A percentile compares a stretch with the other conserved stretches of the same genome.
phyloP scores from a whole-genome alignment of 2,888 invertebrate genomes.

The Cheilosia pagana region DNA sequence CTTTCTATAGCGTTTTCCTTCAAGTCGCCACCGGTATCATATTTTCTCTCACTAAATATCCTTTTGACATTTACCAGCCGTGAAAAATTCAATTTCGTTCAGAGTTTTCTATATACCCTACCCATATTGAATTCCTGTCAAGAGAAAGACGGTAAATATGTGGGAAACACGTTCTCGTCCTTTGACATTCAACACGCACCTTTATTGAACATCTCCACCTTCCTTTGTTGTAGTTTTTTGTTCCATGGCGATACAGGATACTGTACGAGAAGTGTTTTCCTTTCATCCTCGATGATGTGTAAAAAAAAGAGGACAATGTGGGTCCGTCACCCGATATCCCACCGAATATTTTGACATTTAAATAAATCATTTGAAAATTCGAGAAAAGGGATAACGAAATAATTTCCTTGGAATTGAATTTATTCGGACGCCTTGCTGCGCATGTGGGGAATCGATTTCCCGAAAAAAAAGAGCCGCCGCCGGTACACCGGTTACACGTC shows the following conservation, averaged over 20 bases:
- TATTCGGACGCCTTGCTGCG: conserved; percentile 24
- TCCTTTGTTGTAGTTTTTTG: conserved; percentile 9
- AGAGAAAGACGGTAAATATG: neutral
- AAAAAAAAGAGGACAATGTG: neutral
- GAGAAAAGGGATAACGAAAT: conserved; percentile 1
- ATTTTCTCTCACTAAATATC: neutral
- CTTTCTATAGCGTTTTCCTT: too few relatives aligned
- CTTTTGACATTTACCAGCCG: conserved; percentile 24
- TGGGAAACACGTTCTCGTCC: conserved; percentile 29
- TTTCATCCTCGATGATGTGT: neutral
- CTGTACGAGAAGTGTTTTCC: neutral
- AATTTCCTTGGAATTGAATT: neutral
- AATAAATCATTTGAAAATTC: neutral
- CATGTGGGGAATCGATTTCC: conserved; percentile 59
- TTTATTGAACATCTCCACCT: conserved; percentile 40
- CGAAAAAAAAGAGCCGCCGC: conserved; percentile 33
- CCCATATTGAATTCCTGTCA: conserved; percentile 43
- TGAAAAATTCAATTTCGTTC: conserved; percentile 1
- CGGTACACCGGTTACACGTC: conserved; percentile 10
- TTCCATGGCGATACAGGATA: neutral
- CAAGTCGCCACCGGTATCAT: neutral
- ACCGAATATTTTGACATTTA: conserved; percentile 35
- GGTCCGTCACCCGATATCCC: conserved; percentile 8
- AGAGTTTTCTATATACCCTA: conserved; percentile 15
- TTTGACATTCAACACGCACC: conserved; percentile 47